These are phyloP conservation scores for Garra rufa DNA, from an alignment of 2,113 vertebrate species.

Conservation along the genomic window DNA sequence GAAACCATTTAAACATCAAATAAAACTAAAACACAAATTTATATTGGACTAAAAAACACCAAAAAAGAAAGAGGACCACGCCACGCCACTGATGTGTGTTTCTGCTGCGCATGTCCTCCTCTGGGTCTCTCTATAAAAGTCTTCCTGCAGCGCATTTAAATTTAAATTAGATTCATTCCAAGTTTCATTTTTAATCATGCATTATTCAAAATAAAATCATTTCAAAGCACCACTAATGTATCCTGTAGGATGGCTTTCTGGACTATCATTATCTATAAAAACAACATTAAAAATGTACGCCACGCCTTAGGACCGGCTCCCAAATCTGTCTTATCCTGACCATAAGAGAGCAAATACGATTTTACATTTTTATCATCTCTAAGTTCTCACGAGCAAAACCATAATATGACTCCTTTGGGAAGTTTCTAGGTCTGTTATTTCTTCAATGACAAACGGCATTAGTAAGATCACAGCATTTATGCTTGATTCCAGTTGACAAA, in stretches of 20 bases:
- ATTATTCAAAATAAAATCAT: constrained; percentile 75
- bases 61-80: background rate
- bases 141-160: constrained; percentile 63
- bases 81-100: constrained; percentile 9
- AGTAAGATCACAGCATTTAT: background rate
- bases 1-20: background rate
- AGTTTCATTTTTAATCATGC: constrained; percentile 75
- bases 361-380: background rate
- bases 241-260: constrained; percentile 63
- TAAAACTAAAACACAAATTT: background rate
- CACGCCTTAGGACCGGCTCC: constrained; percentile 65
- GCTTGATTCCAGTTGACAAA: constrained; percentile 19
- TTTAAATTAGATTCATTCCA: constrained; percentile 72
- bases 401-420: background rate
- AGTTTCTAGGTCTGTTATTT: background rate
- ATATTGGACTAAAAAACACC: background rate
- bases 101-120: constrained; percentile 50
- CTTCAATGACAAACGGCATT: background rate
- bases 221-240: constrained; percentile 62
- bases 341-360: constrained; percentile 15
- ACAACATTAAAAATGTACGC: constrained; percentile 73
- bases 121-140: constrained; percentile 55
- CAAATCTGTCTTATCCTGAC: constrained; percentile 57
- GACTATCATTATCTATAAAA: constrained; percentile 73
- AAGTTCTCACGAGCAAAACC: background rate